Evolutionary conservation across 2,888 invertebrate species (phyloP).

Genomic region (Xanthorhoe designata): DNA sequence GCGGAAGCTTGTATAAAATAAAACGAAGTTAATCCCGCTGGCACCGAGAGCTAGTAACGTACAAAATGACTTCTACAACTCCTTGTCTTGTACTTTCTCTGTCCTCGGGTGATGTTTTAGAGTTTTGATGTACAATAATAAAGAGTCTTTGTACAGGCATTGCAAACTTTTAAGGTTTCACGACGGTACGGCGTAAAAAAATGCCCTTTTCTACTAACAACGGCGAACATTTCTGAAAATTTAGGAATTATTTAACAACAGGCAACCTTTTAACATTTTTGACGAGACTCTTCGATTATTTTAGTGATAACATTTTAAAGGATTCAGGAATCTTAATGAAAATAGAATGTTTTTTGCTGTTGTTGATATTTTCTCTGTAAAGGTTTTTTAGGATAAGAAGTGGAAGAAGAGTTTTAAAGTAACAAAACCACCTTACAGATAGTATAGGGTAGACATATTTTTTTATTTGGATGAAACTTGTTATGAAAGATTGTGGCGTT

Average conservation of each 20-base stretch:
- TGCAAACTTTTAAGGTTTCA: constrained; percentile 40
- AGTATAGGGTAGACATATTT: too few species aligned
- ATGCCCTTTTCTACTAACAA: constrained; percentile 30
- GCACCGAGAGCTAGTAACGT: constrained; percentile 3
- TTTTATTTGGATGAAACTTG: too few species aligned
- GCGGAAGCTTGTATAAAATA: not conserved
- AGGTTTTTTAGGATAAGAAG: not conserved
- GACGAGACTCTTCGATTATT: constrained; percentile 46
- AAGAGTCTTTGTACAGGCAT: constrained; percentile 13
- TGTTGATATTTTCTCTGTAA: not conserved
- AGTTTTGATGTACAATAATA: constrained; percentile 48
- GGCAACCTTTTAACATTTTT: constrained; percentile 42
- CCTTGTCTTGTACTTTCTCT: constrained; percentile 53
- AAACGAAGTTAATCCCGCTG: constrained; percentile 6
- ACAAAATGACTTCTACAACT: constrained; percentile 18
- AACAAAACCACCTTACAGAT: too few species aligned
- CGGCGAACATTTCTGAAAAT: constrained; percentile 11
- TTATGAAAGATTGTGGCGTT: too few species aligned
- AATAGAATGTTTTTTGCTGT: constrained; percentile 2
- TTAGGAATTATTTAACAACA: constrained; percentile 41
- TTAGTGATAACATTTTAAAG: constrained; percentile 28
- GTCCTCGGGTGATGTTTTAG: constrained; percentile 52
- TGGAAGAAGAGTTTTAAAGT: too few species aligned
- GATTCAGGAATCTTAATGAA: constrained; percentile 17
- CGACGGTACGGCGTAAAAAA: constrained; percentile 38